Evolutionary conservation across 1,140 invertebrate genomes (phyloP).

Genomic region (Anastrepha obliqua): DNA sequence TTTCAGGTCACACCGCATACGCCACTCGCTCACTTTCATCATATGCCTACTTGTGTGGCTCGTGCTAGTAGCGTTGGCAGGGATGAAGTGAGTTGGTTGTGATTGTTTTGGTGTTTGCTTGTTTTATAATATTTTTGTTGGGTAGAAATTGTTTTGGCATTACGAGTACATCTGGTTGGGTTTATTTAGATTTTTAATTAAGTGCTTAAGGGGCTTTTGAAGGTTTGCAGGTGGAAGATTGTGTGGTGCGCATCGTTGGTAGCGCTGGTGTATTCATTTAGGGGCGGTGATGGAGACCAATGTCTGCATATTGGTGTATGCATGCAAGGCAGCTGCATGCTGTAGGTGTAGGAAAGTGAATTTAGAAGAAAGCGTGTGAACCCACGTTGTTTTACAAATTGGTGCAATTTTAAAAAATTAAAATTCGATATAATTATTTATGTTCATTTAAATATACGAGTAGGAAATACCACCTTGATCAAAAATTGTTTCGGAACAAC

Average conservation of each 20-base stretch:
- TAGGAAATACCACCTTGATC: no score
- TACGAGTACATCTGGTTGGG: slow-evolving; percentile 56
- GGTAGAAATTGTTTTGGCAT: slow-evolving; percentile 56
- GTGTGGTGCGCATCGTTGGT: slow-evolving; percentile 42
- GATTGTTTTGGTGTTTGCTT: slow-evolving; percentile 60
- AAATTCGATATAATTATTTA: no score
- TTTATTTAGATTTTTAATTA: slow-evolving; percentile 56
- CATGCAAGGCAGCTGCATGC: slow-evolving; percentile 9
- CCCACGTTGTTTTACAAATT: neutral
- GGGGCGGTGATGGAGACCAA: neutral
- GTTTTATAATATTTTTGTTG: slow-evolving; percentile 57
- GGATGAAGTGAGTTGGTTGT: slow-evolving; percentile 57
- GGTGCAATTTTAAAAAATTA: neutral
- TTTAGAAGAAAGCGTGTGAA: neutral
- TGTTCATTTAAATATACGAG: no score
- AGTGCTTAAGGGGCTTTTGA: slow-evolving; percentile 49
- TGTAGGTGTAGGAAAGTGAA: neutral
- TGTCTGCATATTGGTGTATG: neutral
- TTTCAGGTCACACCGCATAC: slow-evolving; percentile 72
- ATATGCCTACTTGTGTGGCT: slow-evolving; percentile 9
- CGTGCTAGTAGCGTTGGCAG: neutral
- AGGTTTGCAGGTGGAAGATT: slow-evolving; percentile 46
- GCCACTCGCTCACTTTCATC: slow-evolving; percentile 2
- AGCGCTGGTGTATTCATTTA: slow-evolving; percentile 33
- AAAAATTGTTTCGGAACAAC: no score